Conservation (phyloP, 1,140 invertebrate species). For the Teleopsis dalmanni region DNA sequence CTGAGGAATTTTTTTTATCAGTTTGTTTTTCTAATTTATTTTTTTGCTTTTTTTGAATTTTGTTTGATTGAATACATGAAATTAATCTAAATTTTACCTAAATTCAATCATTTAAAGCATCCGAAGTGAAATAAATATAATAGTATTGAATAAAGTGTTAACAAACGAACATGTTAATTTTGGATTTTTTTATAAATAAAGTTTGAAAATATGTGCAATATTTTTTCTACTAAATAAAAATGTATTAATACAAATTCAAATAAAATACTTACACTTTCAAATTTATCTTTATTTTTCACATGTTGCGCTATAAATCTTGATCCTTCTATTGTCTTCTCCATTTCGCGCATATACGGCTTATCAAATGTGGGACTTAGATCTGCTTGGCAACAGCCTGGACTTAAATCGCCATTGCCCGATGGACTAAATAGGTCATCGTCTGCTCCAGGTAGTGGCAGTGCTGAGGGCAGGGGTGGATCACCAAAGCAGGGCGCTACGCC, state of each 20-base stretch:
- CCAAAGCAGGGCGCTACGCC: constrained; percentile 54
- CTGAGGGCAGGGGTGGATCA: constrained; percentile 56
- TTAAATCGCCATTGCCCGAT: constrained; percentile 50
- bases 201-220: too few relatives aligned
- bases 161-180: too few relatives aligned
- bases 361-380: constrained; percentile 73
- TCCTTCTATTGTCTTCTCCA: constrained; percentile 82
- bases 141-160: too few relatives aligned
- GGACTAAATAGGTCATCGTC: constrained; percentile 76
- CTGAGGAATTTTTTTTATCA: too few relatives aligned
- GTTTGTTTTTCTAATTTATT: too few relatives aligned
- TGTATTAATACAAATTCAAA: not conserved
- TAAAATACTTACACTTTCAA: constrained; percentile 73
- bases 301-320: constrained; percentile 90
- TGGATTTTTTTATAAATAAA: too few relatives aligned
- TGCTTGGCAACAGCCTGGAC: constrained; percentile 47
- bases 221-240: not conserved
- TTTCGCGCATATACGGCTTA: constrained; percentile 64
- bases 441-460: constrained; percentile 60
- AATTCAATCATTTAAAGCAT: too few relatives aligned
- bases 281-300: constrained; percentile 88
- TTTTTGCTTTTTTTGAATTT: too few relatives aligned
- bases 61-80: too few relatives aligned
- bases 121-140: too few relatives aligned
- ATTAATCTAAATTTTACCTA: too few relatives aligned